Conservation (phyloP, 2,113 vertebrate species). For the Apus apus region DNA sequence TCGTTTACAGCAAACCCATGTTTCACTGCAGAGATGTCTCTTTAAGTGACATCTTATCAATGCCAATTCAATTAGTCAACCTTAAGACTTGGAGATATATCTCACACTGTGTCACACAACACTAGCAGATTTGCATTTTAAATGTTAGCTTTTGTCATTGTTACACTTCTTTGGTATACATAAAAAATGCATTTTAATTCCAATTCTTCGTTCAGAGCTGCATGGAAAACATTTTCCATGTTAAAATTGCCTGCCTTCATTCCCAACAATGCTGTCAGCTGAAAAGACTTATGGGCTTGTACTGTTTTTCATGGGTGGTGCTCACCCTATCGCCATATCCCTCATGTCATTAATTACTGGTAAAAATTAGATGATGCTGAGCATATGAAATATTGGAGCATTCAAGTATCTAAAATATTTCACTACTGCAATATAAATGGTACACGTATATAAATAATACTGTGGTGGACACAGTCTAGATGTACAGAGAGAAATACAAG, state of each 20-base stretch:
- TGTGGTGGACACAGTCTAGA: neutral
- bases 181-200: neutral
- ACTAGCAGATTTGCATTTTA: slow-evolving; percentile 69
- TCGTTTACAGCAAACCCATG: slow-evolving; percentile 80
- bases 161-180: neutral
- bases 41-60: slow-evolving; percentile 84
- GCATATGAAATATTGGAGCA: neutral
- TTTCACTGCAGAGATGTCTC: slow-evolving; percentile 81
- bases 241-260: neutral
- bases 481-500: neutral
- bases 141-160: slow-evolving; percentile 41
- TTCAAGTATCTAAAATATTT: neutral
- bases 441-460: neutral
- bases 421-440: neutral
- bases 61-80: slow-evolving; percentile 91
- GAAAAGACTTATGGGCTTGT: neutral
- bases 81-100: slow-evolving; percentile 63
- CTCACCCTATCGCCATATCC: neutral
- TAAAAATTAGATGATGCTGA: neutral
- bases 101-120: slow-evolving; percentile 52
- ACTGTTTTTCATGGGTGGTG: neutral
- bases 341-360: neutral
- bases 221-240: neutral
- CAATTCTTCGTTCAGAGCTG: neutral
- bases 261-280: neutral